phyloP scores from a whole-genome alignment of 2,797 vertebrate genomes.

The Hippopotamyrus pictus region DNA sequence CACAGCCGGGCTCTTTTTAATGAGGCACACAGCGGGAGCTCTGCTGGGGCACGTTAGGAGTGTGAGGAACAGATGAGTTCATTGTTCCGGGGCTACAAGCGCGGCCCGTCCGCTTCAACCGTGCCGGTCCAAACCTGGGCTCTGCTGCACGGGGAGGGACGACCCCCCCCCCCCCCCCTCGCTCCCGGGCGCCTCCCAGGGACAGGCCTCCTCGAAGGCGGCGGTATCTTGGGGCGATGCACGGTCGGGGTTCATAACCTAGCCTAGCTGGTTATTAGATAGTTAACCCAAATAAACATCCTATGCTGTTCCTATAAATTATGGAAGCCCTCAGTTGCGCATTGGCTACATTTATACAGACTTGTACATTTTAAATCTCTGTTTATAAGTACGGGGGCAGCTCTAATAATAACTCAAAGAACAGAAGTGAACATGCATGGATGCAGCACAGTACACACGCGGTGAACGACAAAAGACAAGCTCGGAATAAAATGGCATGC shows the following conservation, averaged over 20 bases:
- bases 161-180: neutral
- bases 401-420: neutral
- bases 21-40: neutral
- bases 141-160: neutral
- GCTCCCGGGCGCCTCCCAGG: neutral
- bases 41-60: constrained; percentile 9
- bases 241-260: neutral
- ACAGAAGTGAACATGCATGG: neutral
- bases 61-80: constrained; percentile 19
- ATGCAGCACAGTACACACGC: neutral
- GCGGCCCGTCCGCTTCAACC: neutral
- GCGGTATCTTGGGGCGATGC: neutral
- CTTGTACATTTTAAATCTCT: neutral
- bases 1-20: neutral
- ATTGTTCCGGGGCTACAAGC: neutral
- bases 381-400: neutral
- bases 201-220: neutral
- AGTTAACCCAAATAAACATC: neutral
- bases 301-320: neutral
- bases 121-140: neutral
- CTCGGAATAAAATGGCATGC: neutral
- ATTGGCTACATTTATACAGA: neutral
- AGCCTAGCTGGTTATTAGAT: neutral
- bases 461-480: neutral
- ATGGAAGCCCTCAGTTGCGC: neutral